A percentile compares a stretch with the other conserved stretches of the same genome.
Evolutionary conservation across 2,113 vertebrate species (phyloP).

Genomic region (Coreoperca whiteheadi): DNA sequence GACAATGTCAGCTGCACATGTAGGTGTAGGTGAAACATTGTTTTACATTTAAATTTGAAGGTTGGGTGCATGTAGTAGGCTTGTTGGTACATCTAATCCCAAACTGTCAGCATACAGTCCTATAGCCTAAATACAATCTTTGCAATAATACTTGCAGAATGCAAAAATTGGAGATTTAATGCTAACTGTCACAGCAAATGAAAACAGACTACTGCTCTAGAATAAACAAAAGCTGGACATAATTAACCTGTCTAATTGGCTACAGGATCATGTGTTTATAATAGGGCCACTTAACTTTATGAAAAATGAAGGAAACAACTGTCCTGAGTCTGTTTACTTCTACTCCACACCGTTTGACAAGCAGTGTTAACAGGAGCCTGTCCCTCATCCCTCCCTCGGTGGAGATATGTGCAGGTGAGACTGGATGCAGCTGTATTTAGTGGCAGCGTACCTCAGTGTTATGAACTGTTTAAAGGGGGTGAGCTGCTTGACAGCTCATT

Average conservation of each 20-base stretch:
- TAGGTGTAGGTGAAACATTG: not conserved
- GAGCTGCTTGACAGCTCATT: constrained; percentile 52
- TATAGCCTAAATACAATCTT: not conserved
- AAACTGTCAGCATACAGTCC: not conserved
- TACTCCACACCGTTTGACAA: constrained; percentile 18
- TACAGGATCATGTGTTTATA: not conserved
- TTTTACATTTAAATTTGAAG: not conserved
- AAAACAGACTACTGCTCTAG: too few species aligned
- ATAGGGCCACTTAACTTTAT: not conserved
- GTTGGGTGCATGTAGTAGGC: not conserved
- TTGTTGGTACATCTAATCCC: not conserved
- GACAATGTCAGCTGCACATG: not conserved
- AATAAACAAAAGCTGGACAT: not conserved
- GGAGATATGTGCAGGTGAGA: constrained; percentile 18
- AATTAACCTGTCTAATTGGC: not conserved
- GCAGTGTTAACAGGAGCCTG: constrained; percentile 12
- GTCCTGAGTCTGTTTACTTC: constrained; percentile 1
- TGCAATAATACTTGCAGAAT: not conserved
- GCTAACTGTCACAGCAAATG: too few species aligned
- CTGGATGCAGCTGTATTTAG: constrained; percentile 37
- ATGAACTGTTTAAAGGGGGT: constrained; percentile 36
- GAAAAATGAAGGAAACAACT: constrained; percentile 14
- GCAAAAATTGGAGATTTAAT: not conserved
- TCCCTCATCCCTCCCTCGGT: constrained; percentile 2
- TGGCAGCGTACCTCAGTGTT: constrained; percentile 20